Evolutionary conservation across 2,797 vertebrate species (phyloP), one percentile per base, ranked within the genome.

Genomic region (Spondyliosoma cantharus): DNA sequence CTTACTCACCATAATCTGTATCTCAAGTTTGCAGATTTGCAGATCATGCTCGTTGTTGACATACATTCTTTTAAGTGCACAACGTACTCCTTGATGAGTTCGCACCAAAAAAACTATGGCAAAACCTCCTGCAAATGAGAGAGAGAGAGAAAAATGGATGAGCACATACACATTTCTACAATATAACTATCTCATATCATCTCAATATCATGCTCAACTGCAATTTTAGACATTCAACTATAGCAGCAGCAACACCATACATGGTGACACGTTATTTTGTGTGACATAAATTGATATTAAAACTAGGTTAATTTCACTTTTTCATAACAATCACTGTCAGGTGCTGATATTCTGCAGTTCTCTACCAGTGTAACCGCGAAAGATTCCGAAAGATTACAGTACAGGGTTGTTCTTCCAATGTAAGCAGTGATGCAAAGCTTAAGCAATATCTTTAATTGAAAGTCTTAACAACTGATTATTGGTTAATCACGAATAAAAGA

Each of bases 61-160:
- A 6, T 99, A 99, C 98, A 99, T 99, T 85, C 98, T 94, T 94
- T 99, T 99, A 49, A 99, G 95, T 66, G 98, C 98, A 88, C 97
- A 98, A 27, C 97, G 97, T 78, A 97, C 85, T 15, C 97, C 97
- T 83, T 97, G 98, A 95, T 97, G 96, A 20, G 97, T 98, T 81
- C 96, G 96, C 84, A 98, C 98, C 78, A 99, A 94, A 89, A 99
- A 99, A 24, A 99, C 98, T 7, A 99, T 97, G 4, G 98, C 98
- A 92, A 99, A 99, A 65, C 98, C 98, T 86, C 98, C 98, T 99
- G 86, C 27, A 76, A 77, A 77, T 45, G 49, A 72, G 27, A 71
- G 24, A 66, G 24, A 66, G 59, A n/a, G 24, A 53, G 25, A 74
- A 42, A 57, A 50, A 25, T 69, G 22, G 53, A 76, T 17, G 1